A percentile compares a stretch with the other conserved stretches of the same genome.
phyloP scores from a whole-genome alignment of 53 echinoderm and acorn worm species.

The Holothuria scabra region DNA sequence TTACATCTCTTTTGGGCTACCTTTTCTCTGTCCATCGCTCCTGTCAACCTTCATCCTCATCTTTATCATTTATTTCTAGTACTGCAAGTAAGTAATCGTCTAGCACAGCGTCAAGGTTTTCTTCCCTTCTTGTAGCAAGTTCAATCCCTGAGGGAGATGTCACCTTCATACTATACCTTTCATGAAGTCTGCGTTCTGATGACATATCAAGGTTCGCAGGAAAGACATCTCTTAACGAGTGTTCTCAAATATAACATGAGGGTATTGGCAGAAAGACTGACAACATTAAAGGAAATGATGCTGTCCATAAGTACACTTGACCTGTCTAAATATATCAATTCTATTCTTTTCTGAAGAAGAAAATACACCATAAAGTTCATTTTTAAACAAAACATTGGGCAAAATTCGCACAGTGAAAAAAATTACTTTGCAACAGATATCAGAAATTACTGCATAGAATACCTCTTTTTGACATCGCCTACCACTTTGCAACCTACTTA shows the following conservation, averaged over 20 bases:
- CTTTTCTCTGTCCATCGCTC: background rate
- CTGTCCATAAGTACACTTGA: too few species aligned
- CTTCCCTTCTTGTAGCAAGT: background rate
- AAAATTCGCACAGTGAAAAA: too few species aligned
- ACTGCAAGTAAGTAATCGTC: too few species aligned
- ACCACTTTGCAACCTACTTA: too few species aligned
- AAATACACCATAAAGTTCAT: too few species aligned
- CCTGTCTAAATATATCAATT: too few species aligned
- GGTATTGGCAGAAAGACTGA: constrained; percentile 28
- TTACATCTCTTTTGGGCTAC: background rate
- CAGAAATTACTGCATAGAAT: too few species aligned
- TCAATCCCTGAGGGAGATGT: background rate
- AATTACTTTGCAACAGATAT: too few species aligned
- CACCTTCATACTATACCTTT: constrained; percentile 62
- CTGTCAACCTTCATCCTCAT: background rate
- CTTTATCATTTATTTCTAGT: background rate
- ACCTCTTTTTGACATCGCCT: too few species aligned
- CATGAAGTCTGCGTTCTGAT: constrained; percentile 82
- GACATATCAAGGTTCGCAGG: constrained; percentile 82
- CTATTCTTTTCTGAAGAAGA: too few species aligned
- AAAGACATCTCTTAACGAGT: constrained; percentile 98
- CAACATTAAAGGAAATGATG: too few species aligned
- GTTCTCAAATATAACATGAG: constrained; percentile 98
- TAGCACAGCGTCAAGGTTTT: background rate
- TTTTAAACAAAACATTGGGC: too few species aligned